These are phyloP conservation scores for Alca torda DNA, from an alignment of 2,797 vertebrate species.

Conservation along the genomic window DNA sequence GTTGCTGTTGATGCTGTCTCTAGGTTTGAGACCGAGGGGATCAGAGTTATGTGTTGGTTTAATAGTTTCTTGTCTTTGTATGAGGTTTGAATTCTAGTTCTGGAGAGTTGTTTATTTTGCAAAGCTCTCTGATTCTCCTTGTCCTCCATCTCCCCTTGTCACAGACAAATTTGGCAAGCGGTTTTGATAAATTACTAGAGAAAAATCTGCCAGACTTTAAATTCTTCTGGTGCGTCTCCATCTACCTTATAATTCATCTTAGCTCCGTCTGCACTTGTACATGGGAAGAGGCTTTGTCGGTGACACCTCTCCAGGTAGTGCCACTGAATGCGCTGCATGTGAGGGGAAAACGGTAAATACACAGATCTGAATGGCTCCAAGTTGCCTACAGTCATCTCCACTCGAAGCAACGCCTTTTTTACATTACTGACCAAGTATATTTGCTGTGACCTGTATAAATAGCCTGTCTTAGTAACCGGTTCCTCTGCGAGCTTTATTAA, in stretches of 20 bases:
- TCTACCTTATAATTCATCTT: background rate
- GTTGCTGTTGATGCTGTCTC: rapidly evolving
- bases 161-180: background rate
- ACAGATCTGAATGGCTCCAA: background rate
- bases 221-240: background rate
- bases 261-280: background rate
- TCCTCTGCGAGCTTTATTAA: background rate
- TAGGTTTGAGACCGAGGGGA: background rate
- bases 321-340: background rate
- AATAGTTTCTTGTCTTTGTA: background rate
- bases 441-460: background rate
- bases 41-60: background rate
- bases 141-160: background rate
- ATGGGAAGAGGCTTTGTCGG: background rate
- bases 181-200: background rate
- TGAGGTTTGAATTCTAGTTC: background rate
- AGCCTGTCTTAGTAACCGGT: background rate
- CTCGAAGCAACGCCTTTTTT: background rate
- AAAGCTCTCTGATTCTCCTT: background rate
- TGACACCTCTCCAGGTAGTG: background rate
- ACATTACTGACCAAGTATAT: background rate
- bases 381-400: background rate
- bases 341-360: background rate
- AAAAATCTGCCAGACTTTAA: background rate
- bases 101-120: background rate